Base-by-base conservation (phyloP, 1,140 invertebrate genomes). In the Caenorhabditis brenneri region DNA sequence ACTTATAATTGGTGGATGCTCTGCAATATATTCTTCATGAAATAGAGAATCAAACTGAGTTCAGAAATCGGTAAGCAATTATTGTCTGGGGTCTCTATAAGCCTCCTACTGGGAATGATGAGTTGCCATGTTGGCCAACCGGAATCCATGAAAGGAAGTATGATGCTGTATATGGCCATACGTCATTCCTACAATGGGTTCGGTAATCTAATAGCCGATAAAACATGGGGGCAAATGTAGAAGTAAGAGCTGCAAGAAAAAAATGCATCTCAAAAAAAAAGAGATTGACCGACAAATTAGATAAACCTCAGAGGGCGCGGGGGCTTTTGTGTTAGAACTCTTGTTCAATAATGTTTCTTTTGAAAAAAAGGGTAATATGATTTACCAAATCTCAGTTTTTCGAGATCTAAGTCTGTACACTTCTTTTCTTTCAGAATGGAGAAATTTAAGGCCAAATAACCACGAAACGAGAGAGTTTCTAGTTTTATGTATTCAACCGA, bases 341-440 rank as follows among this genome's bases (percentile, higher is more conserved):
- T 74, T 42, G 65, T 74, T 74, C 33, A 74, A 74, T 39, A 36
- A n/a, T n/a, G 4, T 65, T 36, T n/a, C 42, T 24, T 74, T n/a
- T 42, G 5, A 1, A 74, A 4, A 12, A 46, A 74, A 74, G 22
- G 19, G 65, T 24, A 74, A 65, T 1, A 19, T 39, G 5, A 33
- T 65, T 36, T 65, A 15, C n/a, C 27, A 7, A 22, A 12, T 29
- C 24, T 15, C 10, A 55, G 2, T 6, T 10, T 51, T n/a, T n/a
- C 19, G 2, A 55, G 27, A 55, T 27, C 22, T n/a, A 51, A n/a
- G n/a, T n/a, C 19, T 9, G 16, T 16, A 46, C 0, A 9, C 42
- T 2, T 46, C 16, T 46, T 46, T 9, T 46, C 49, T 51, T 51
- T 51, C 48, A 9, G 0, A 51, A 51, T 51, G 16, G 15, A n/a